Percentiles rank a stretch among this genome's conserved stretches.
These are phyloP conservation scores for Haliclona indistincta DNA, from an alignment of 37 sponge, comb jelly and placozoan species.

Conservation along the genomic window DNA sequence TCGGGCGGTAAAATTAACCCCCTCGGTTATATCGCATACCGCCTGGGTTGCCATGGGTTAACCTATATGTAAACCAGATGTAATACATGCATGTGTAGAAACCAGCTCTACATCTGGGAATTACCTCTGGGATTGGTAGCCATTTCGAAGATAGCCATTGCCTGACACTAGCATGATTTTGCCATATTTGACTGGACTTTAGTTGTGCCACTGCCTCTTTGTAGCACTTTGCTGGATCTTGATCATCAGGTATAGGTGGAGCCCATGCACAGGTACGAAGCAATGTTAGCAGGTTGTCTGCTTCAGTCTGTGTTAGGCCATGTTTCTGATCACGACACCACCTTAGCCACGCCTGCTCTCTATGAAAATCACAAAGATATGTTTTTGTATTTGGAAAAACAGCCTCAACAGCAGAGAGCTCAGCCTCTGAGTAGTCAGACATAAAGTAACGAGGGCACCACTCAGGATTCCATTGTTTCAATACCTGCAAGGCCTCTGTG, in stretches of 20 bases:
- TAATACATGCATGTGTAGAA: no score
- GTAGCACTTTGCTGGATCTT: not conserved
- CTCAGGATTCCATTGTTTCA: slow-evolving; percentile 12
- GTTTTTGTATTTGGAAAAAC: not conserved
- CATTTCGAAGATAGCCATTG: slow-evolving; percentile 10
- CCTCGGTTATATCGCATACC: no score
- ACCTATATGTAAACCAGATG: no score
- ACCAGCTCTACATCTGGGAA: no score
- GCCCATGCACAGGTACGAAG: slow-evolving; percentile 23
- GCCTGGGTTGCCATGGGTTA: no score
- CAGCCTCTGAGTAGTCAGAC: no score
- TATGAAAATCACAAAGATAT: no score
- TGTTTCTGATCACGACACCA: slow-evolving; percentile 30
- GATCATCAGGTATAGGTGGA: no score
- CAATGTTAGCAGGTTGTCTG: slow-evolving; percentile 9
- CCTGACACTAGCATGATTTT: not conserved
- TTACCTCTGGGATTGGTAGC: slow-evolving; percentile 13
- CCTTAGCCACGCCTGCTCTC: no score
- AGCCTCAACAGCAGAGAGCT: not conserved
- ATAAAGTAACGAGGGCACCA: slow-evolving; percentile 28
- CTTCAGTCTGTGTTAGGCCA: slow-evolving; percentile 13
- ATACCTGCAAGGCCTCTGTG: slow-evolving; percentile 18
- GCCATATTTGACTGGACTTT: not conserved
- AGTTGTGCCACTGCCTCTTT: not conserved
- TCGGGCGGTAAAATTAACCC: no score